Evolutionary conservation across 2,888 invertebrate species (phyloP), one percentile per base, ranked within the genome.

Genomic region (Caenorhabditis japonica): DNA sequence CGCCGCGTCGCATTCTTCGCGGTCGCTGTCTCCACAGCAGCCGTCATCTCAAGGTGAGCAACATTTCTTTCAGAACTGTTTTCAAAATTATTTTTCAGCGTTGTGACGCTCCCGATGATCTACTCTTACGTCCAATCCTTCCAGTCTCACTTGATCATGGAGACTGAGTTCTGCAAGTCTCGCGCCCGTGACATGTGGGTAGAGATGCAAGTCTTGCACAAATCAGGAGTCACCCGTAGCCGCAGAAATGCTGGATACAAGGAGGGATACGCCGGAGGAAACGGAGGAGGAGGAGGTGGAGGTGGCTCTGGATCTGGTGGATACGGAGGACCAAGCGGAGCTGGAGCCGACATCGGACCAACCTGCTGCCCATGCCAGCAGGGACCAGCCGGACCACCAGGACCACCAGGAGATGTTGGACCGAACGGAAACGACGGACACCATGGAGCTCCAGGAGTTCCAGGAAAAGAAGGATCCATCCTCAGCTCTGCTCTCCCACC

Each of bases 1-100:
- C 84, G 86, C 30, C 81, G 85, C 41, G 84, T 86, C 79, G 86
- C 86, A 68, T 86, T 86, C 76, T 86, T 85, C 58, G 86, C 86
- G 62, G 81, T 86, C 49, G 86, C 84, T 52, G 84, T 86, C 55
- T 86, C 86, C 12, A 86, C 86, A 49, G 86, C 84, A 30, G 86
- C 86, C 49, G 85, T 86, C 39, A 84, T 86, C 66, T 83, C 85
- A 12, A 64, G 64, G 64, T 64, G 51, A 30, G 25, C 4, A 4
- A 0, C 17, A 68, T 34, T 30, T 4, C 8, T 15, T 56, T 7
- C 19, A 10, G 15, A 47, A 7, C 30, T 10, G 19, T 19, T n/a
- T 34, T 2, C 10, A 5, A 23, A 46, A 23, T 10, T 41, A 10
- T 1, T 36, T 49, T 58, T 38, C 55, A 69, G 69, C 66, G 70